Evolutionary conservation across 2,113 vertebrate genomes (phyloP), one percentile per base, ranked within the genome.

Genomic region (Oryzias curvinotus): DNA sequence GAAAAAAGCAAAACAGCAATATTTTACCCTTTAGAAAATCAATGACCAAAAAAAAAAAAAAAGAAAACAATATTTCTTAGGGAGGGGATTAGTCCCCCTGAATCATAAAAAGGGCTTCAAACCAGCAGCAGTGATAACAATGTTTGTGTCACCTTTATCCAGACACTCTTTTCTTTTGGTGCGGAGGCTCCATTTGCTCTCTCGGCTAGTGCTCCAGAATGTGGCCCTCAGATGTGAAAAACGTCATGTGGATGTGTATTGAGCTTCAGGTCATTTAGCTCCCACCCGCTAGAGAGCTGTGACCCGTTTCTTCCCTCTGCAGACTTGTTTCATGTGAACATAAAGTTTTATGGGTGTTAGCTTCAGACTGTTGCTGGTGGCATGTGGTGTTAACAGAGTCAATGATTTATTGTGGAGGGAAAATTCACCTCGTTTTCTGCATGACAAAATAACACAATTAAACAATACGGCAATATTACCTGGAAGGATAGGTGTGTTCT

Each of bases 161-260:
- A 53, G 52, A 21, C 21, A 52, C 14, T 28, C 13, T 3, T 17
- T 25, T 69, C 7, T 53, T 49, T 59, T 23, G 63, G n/a, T 18
- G 45, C 28, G 13, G 7, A 21, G 23, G 7, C 5, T 12, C 50
- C 1, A 21, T 60, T 49, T 74, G 54, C 80, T 79, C 75, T 56
- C 56, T 61, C 67, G 79, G 57, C 73, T 70, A 65, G 14, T 41
- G 60, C 70, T 65, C 28, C 36, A 75, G 52, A 78, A 70, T 88
- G 73, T 84, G 25, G 44, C 25, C 52, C 28, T 55, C 45, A 68
- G 41, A 45, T 85, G 89, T 84, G 84, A 90, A 88, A 89, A 88
- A 57, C 70, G 53, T 63, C 75, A 82, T 52, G 77, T 83, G 63
- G 65, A 83, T 77, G 82, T 0, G 36, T 60, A 82, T 71, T 72